phyloP scores from a whole-genome alignment of 1,140 invertebrate genomes.

The Zaprionus ornatus region DNA sequence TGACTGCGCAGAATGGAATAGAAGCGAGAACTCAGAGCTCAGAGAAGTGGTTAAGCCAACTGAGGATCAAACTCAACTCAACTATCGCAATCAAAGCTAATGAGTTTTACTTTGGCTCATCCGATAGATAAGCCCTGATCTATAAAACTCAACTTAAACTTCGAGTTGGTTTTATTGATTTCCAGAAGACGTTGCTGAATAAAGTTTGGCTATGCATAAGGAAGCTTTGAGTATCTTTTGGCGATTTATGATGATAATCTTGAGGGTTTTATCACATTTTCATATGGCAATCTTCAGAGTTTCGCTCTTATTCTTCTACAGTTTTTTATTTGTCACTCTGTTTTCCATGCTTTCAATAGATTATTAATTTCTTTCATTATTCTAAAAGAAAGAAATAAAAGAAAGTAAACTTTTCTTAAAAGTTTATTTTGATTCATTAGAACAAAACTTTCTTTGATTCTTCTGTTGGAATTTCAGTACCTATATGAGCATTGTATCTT shows the following conservation, averaged over 20 bases:
- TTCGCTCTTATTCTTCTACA: neutral
- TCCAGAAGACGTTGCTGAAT: no score
- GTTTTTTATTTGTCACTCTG: neutral
- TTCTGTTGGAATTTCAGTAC: neutral
- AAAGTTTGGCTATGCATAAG: no score
- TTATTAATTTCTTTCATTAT: neutral
- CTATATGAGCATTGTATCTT: neutral
- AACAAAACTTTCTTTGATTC: neutral
- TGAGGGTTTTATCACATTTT: neutral
- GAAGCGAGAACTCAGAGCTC: neutral
- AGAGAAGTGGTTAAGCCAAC: neutral
- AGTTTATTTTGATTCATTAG: neutral
- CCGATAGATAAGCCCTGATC: constrained; percentile 6
- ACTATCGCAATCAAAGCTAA: constrained; percentile 15
- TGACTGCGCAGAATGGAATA: neutral
- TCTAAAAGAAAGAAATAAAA: no score
- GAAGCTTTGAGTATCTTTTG: no score
- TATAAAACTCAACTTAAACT: neutral
- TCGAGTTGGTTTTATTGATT: neutral
- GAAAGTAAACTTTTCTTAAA: neutral
- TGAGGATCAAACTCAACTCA: constrained; percentile 4
- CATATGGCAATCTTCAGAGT: neutral
- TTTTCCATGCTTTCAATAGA: neutral
- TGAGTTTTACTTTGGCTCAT: constrained; percentile 17
- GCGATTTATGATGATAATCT: no score